Percentiles rank a stretch among this genome's conserved stretches.
Evolutionary conservation across 2,797 vertebrate genomes (phyloP).

Genomic region (Leucoraja ocellata): DNA sequence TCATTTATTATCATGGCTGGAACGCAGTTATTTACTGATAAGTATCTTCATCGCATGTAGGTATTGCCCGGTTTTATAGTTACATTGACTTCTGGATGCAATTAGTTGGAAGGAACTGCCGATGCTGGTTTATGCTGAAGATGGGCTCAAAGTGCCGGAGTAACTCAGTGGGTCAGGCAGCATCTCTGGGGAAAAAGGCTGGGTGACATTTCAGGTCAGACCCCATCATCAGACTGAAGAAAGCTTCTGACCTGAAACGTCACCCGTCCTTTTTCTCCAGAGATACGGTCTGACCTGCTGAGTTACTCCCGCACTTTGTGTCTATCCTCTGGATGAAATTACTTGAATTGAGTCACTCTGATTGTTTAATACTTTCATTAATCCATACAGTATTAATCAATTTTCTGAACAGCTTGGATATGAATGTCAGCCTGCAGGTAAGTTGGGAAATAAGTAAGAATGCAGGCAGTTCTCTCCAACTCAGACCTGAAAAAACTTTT

Average conservation of each 20-base stretch:
- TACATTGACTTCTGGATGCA: not conserved
- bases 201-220: too few relatives aligned
- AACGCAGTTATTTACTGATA: not conserved
- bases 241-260: too few relatives aligned
- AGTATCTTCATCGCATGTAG: not conserved
- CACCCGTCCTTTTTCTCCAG: too few relatives aligned
- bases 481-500: not conserved
- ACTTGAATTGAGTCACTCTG: not conserved
- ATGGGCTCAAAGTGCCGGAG: too few relatives aligned
- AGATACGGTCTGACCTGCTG: too few relatives aligned
- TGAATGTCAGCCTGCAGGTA: not conserved
- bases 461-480: not conserved
- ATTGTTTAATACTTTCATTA: not conserved
- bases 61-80: constrained; percentile 42
- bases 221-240: too few relatives aligned
- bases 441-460: not conserved
- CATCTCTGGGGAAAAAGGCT: too few relatives aligned
- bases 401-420: not conserved
- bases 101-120: too few relatives aligned
- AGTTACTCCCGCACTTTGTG: too few relatives aligned
- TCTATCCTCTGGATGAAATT: not conserved
- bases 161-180: too few relatives aligned
- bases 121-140: too few relatives aligned
- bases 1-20: too few relatives aligned
- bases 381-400: not conserved